Percentiles rank a stretch among this genome's conserved stretches.
Evolutionary conservation across 2,797 vertebrate species (phyloP).

Genomic region (Falco peregrinus): DNA sequence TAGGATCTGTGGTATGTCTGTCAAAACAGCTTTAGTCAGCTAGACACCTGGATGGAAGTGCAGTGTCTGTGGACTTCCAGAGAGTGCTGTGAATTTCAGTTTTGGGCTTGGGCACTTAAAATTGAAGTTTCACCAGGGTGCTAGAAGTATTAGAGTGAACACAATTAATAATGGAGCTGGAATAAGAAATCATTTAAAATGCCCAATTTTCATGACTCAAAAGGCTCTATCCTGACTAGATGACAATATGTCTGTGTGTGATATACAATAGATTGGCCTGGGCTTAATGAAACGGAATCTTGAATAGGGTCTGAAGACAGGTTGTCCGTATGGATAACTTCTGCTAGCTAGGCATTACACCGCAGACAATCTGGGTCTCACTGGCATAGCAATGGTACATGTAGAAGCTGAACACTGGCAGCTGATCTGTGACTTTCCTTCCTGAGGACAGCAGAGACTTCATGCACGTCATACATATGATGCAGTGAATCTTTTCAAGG

Average conservation of each 20-base stretch:
- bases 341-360: not conserved
- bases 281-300: not conserved
- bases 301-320: not conserved
- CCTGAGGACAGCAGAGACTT: not conserved
- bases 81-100: not conserved
- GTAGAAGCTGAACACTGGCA: not conserved
- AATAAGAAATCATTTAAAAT: not conserved
- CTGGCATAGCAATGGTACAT: rapidly evolving
- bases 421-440: not conserved
- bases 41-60: not conserved
- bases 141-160: not conserved
- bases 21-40: not conserved
- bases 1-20: not conserved
- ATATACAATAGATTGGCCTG: not conserved
- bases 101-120: not conserved
- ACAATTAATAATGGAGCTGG: not conserved
- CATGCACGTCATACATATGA: not conserved
- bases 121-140: not conserved
- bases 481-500: not conserved
- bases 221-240: not conserved
- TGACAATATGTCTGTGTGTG: not conserved
- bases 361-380: not conserved
- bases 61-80: not conserved
- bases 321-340: not conserved
- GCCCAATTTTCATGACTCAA: not conserved